Conservation (phyloP, 2,888 invertebrate species). For the Ennomos fuscantarius region DNA sequence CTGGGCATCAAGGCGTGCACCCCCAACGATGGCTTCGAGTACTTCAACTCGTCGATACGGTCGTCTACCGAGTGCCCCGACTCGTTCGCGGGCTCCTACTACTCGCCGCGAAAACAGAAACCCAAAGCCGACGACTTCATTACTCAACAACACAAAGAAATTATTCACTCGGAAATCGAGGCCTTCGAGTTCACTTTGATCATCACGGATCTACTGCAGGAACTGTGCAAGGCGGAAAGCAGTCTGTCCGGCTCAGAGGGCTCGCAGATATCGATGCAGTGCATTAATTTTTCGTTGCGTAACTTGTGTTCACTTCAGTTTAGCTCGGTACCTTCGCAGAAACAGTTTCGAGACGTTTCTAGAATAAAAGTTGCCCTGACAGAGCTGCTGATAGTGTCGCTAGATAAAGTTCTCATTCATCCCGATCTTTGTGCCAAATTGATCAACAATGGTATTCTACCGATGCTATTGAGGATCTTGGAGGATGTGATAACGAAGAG, state of each 20-base stretch:
- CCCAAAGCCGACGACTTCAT: slow-evolving; percentile 82
- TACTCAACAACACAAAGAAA: slow-evolving; percentile 78
- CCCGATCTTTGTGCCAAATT: slow-evolving; percentile 84
- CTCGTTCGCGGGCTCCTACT: slow-evolving; percentile 63
- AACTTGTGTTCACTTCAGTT: slow-evolving; percentile 87
- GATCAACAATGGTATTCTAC: slow-evolving; percentile 86
- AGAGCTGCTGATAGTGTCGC: slow-evolving; percentile 83
- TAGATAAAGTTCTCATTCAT: slow-evolving; percentile 82
- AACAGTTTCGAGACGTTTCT: slow-evolving; percentile 66
- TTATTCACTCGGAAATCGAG: slow-evolving; percentile 80
- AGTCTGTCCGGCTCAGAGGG: slow-evolving; percentile 80
- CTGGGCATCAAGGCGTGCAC: slow-evolving; percentile 82
- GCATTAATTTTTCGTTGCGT: slow-evolving; percentile 86
- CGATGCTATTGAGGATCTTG: slow-evolving; percentile 85
- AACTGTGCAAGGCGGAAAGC: slow-evolving; percentile 81
- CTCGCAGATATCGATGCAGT: slow-evolving; percentile 84
- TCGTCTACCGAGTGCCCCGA: slow-evolving; percentile 67
- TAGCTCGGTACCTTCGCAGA: slow-evolving; percentile 70
- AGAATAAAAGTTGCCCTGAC: slow-evolving; percentile 83
- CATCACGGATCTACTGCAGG: slow-evolving; percentile 83
- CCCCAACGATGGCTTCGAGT: slow-evolving; percentile 86
- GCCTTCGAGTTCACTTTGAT: slow-evolving; percentile 84
- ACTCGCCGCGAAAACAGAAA: slow-evolving; percentile 68
- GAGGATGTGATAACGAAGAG: slow-evolving; percentile 82
- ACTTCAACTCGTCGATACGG: slow-evolving; percentile 80